These are phyloP conservation scores for Volucella inflata DNA, from an alignment of 2,888 invertebrate species.

Conservation along the genomic window DNA sequence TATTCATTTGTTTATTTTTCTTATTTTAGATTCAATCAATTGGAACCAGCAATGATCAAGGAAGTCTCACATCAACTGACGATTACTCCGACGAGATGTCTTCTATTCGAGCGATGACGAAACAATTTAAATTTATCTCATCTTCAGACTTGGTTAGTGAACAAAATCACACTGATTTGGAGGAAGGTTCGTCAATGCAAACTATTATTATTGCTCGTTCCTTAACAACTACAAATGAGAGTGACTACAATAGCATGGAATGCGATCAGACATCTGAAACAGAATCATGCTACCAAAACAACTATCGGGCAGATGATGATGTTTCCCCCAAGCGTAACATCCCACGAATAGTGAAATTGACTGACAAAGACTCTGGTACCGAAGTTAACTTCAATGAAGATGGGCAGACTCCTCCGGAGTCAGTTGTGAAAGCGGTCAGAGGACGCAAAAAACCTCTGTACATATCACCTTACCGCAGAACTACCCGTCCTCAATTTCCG, in stretches of 20 bases:
- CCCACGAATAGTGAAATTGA: constrained; percentile 74
- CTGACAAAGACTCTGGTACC: constrained; percentile 83
- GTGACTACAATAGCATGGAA: constrained; percentile 84
- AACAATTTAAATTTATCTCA: constrained; percentile 81
- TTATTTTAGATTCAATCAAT: constrained; percentile 59
- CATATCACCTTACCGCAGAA: constrained; percentile 85
- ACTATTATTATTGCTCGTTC: constrained; percentile 78
- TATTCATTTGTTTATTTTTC: background rate
- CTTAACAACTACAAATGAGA: constrained; percentile 79
- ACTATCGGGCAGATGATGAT: constrained; percentile 27
- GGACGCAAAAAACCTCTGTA: constrained; percentile 87
- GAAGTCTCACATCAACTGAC: constrained; percentile 74
- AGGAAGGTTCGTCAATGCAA: constrained; percentile 50
- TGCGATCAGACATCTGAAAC: constrained; percentile 86
- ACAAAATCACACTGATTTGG: constrained; percentile 19
- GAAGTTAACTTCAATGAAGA: constrained; percentile 85
- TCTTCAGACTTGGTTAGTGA: constrained; percentile 82
- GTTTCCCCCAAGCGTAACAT: constrained; percentile 63
- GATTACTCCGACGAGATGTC: constrained; percentile 78
- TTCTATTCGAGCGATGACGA: constrained; percentile 81
- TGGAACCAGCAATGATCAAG: constrained; percentile 60
- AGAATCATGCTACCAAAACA: constrained; percentile 83
- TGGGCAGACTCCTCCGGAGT: constrained; percentile 78
- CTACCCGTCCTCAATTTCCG: constrained; percentile 47
- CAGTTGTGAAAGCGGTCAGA: constrained; percentile 79